Base-by-base conservation (phyloP, 2,113 vertebrate genomes). In the Euleptes europaea region DNA sequence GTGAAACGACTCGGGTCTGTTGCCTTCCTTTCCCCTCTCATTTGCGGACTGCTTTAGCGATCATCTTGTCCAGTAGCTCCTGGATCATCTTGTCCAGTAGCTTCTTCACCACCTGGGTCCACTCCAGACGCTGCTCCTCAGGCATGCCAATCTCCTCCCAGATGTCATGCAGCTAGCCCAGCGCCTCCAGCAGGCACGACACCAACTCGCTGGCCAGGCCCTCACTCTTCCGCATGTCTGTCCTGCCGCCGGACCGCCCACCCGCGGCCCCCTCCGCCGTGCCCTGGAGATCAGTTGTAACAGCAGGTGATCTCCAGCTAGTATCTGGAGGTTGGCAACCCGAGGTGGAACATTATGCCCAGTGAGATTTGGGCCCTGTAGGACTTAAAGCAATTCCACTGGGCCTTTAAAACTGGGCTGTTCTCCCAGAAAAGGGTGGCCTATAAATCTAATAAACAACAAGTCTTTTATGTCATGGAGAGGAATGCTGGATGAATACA, bases 41-140 rank as follows among this genome's bases (percentile, higher is more conserved):
- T 15, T 96, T 97, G n/a, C 96, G 96, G 44, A 98, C 95, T 0
- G 97, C 97, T 54, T 97, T 98, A 0, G 96, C 95, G 1, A 99
- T 97, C 98, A 99, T 99, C 97, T 97, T 96, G 2, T 97, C 97
- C 75, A 99, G 90, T n/a, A 99, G 95, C 4, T 86, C 83, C 98
- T 99, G 85, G 0, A 0, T 54, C 15, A 98, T 98, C 96, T 97
- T 96, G 31, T 99, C 97, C n/a, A n/a, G 47, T 99, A 98, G n/a
- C 86, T 95, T 97, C 85, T 97, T 97, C 0, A 99, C 98, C 0
- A 96, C 96, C 49, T 97, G 96, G 0, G 97, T 98, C 67, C 98
- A 97, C 92, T 98, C 97, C 21, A 98, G 93, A 12, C 95, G 92
- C 93, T 95, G 95, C 42, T 96, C 94, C 89, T 97, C 96, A 0